Base-by-base conservation (phyloP, 2,113 vertebrate species). In the Raja brachyura region DNA sequence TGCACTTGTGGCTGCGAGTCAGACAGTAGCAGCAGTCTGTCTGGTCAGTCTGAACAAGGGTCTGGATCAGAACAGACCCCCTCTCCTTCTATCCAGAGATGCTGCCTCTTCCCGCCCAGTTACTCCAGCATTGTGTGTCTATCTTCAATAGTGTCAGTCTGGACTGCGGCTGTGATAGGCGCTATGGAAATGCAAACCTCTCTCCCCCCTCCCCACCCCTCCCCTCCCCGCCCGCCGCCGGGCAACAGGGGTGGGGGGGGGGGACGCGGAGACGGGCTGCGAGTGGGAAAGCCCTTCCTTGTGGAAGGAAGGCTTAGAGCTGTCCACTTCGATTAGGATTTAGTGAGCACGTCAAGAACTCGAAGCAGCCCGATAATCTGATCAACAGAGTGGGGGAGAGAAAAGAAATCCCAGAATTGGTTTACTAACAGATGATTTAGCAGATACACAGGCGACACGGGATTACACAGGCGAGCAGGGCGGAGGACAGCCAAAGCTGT, bases 301-400 rank as follows among this genome's bases (percentile, higher is more conserved):
- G 39, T 48, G 39, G 39, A 48, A 25, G 1, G 10, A 73, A 68
- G 39, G 96, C 96, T 97, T 97, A 97, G 96, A 95, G 96, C 96
- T 97, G 97, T 98, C 97, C 97, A 95, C 96, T 97, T 96, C 94
- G 96, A 97, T 97, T 98, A 97, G 97, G 97, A 97, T 97, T 97
- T 97, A 97, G 97, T 96, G 94, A 94, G 94, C 95, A 95, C 96
- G 83, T 95, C 94, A 95, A 94, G 94, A 95, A 96, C 95, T 97
- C 96, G 39, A 96, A 95, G 96, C 95, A 95, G 96, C 95, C 96
- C 96, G 95, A 97, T 98, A 96, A 97, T 97, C 97, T 97, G 97
- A 96, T 96, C 97, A 97, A 97, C 97, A 95, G 95, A 96, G 96
- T 96, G 96, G 96, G 97, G n/a, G 56, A 3, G 3, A 48, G 39